These are phyloP conservation scores for Lucinisca nassula DNA, from an alignment of 2,888 invertebrate species.

Conservation along the genomic window DNA sequence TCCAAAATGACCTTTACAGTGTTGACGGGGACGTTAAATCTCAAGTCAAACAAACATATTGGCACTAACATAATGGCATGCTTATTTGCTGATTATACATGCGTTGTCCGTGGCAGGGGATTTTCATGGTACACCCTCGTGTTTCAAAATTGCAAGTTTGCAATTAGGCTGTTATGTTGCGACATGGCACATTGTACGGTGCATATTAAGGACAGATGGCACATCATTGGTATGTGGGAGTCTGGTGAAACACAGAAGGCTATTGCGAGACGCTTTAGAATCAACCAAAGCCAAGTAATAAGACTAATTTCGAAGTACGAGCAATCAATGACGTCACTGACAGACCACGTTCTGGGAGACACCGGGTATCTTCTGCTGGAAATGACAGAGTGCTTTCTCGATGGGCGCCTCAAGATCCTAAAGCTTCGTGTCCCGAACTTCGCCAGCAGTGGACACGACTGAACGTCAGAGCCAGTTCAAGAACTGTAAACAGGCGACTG, in stretches of 20 bases:
- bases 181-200: background rate
- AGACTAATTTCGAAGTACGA: background rate
- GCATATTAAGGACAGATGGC: background rate
- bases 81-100: background rate
- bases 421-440: background rate
- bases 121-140: background rate
- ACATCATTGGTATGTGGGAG: background rate
- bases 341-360: background rate
- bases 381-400: background rate
- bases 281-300: background rate
- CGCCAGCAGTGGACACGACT: background rate
- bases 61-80: background rate
- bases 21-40: too few species aligned
- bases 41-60: too few species aligned
- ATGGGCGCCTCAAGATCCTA: background rate
- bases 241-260: background rate
- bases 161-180: background rate
- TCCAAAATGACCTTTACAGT: too few species aligned
- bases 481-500: background rate
- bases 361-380: background rate
- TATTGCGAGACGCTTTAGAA: background rate
- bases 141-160: background rate
- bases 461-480: background rate
- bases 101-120: too few species aligned
- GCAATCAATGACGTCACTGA: conserved; percentile 1